Base-by-base conservation (phyloP, 2,797 vertebrate species). In the Thripadectes ignobilis region DNA sequence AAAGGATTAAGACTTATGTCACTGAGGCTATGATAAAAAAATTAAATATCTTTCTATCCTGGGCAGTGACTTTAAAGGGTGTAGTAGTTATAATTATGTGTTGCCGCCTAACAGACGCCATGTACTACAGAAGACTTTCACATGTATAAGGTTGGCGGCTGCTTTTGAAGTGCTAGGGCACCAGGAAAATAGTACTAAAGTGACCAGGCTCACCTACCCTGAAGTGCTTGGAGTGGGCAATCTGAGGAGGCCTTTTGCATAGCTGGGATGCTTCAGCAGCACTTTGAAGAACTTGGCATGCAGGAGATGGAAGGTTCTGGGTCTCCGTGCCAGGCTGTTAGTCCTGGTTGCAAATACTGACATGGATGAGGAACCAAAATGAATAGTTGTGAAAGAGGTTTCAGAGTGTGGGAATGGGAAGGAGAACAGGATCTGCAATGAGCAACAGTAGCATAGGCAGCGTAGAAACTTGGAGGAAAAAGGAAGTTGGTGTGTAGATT, bases 401-500 rank as follows among this genome's bases (percentile, higher is more conserved):
- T 88, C 36, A 10, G 49, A 66, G 86, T 79, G 91, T 71, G 81
- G 82, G 81, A 82, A 74, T 85, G 61, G 61, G 75, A 93, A 94
- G 27, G 49, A 59, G n/a, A 54, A 17, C 34, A 55, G 63, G 54
- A n/a, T 57, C 76, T 79, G 86, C 89, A 49, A 49, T 66, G 59
- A 66, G 5, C 59, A 78, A 38, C 8, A 5, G 62, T 22, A 86
- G 68, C 67, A 58, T 19, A 58, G 84, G 72, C n/a, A 1, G 36
- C 74, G 20, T 21, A 82, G 67, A 43, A 88, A 48, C 65, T 87
- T 1, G 0, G 51, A 45, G 77, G 94, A 51, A 86, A 79, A 92
- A 76, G 90, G 92, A 96, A 94, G 86, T 77, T 77, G 46, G 14
- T 66, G 18, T 82, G 75, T 73, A 57, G 71, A 77, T 93, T 91